Evolutionary conservation across 1,140 invertebrate genomes (phyloP).

Genomic region (Zaprionus ghesquierei): DNA sequence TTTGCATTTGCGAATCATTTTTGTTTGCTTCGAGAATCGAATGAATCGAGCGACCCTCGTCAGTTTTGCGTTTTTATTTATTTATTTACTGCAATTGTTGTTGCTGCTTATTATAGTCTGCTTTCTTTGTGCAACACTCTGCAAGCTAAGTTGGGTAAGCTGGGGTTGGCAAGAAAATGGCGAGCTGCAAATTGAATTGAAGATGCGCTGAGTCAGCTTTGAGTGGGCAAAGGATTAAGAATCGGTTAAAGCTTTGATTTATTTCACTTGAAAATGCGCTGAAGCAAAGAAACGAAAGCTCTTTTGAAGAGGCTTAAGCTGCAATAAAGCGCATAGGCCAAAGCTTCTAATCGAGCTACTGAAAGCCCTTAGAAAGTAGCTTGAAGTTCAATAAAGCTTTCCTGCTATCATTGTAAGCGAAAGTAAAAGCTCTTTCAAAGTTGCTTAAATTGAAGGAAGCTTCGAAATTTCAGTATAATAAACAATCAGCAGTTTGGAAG

Average conservation of each 20-base stretch:
- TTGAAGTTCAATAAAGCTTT: no score
- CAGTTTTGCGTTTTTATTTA: not conserved
- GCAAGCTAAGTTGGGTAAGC: not conserved
- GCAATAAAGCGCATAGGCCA: no score
- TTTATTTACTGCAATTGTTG: not conserved
- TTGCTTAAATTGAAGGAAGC: no score
- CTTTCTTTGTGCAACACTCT: not conserved
- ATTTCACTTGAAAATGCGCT: not conserved
- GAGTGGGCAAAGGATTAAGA: not conserved
- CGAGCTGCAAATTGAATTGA: not conserved
- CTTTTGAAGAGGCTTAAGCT: no score
- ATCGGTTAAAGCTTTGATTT: not conserved
- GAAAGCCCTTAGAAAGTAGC: no score
- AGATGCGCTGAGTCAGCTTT: constrained; percentile 45
- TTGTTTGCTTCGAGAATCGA: not conserved
- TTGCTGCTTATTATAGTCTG: not conserved
- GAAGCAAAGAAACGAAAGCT: no score
- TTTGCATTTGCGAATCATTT: constrained; percentile 39
- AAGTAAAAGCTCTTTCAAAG: no score
- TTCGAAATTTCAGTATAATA: no score
- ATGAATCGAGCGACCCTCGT: not conserved
- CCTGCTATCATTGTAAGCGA: no score
- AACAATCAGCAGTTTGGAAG: no score
- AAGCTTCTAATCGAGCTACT: no score
- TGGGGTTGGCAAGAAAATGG: not conserved